These are phyloP conservation scores for Nothocercus nigrocapillus DNA, from an alignment of 2,113 vertebrate genomes.

Conservation along the genomic window DNA sequence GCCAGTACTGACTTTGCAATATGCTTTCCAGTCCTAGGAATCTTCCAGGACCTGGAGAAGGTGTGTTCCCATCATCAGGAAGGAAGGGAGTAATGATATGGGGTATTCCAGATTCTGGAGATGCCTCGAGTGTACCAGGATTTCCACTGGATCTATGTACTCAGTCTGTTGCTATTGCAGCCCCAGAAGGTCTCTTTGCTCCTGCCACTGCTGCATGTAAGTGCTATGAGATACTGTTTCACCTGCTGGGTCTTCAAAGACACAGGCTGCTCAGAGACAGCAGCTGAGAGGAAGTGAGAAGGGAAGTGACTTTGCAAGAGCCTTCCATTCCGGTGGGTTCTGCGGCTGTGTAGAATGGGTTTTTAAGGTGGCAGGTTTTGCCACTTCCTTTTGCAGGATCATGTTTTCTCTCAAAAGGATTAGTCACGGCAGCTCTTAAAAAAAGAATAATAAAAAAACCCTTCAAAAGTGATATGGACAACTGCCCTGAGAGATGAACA, in stretches of 20 bases:
- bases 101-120: background rate
- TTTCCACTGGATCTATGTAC: background rate
- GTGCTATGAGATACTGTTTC: conserved; percentile 29
- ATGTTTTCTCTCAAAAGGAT: background rate
- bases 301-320: background rate
- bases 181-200: background rate
- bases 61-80: background rate
- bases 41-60: background rate
- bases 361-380: background rate
- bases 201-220: background rate
- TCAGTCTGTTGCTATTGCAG: conserved; percentile 15
- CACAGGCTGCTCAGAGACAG: background rate
- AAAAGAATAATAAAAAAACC: background rate
- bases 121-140: background rate
- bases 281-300: background rate
- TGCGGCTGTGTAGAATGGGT: background rate
- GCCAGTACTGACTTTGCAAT: background rate
- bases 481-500: background rate
- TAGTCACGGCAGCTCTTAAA: background rate
- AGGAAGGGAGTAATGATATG: background rate
- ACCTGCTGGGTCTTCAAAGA: conserved; percentile 27
- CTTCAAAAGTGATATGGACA: background rate
- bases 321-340: background rate
- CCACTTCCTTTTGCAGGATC: background rate
- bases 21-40: background rate